phyloP scores from a whole-genome alignment of 2,797 vertebrate species.

The Arvicola amphibius region DNA sequence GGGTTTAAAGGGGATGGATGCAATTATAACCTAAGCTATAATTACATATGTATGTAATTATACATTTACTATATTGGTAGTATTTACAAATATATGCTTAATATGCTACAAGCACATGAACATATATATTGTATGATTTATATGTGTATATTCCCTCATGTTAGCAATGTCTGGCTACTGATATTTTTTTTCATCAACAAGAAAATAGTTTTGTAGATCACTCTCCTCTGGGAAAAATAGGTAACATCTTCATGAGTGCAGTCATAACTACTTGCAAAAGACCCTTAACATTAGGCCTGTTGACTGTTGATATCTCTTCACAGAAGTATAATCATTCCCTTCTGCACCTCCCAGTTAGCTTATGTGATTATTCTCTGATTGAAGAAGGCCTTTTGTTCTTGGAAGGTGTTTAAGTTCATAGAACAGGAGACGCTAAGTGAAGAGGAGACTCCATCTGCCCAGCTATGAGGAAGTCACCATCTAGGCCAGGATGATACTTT shows the following conservation, averaged over 20 bases:
- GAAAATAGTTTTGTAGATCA: neutral
- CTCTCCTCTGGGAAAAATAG: neutral
- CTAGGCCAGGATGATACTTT: neutral
- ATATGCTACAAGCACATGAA: neutral
- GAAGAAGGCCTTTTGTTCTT: neutral
- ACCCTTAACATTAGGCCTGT: neutral
- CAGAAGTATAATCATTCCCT: neutral
- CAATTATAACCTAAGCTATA: conserved; percentile 1
- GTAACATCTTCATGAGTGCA: neutral
- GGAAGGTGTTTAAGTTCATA: neutral
- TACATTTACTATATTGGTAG: neutral
- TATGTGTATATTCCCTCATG: neutral
- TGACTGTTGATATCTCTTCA: neutral
- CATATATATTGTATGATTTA: neutral
- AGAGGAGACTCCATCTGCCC: neutral
- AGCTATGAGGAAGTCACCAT: neutral
- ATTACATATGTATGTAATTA: neutral
- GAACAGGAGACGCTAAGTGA: neutral
- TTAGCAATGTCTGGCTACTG: neutral
- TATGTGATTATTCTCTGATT: neutral
- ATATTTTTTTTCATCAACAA: neutral
- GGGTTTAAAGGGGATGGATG: neutral
- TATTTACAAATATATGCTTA: neutral
- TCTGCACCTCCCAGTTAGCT: no score
- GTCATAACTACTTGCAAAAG: neutral